Evolutionary conservation across 64 coral and sea anemone genomes (phyloP), one percentile per base, ranked within the genome.

Genomic region (Dendronephthya gigantea): DNA sequence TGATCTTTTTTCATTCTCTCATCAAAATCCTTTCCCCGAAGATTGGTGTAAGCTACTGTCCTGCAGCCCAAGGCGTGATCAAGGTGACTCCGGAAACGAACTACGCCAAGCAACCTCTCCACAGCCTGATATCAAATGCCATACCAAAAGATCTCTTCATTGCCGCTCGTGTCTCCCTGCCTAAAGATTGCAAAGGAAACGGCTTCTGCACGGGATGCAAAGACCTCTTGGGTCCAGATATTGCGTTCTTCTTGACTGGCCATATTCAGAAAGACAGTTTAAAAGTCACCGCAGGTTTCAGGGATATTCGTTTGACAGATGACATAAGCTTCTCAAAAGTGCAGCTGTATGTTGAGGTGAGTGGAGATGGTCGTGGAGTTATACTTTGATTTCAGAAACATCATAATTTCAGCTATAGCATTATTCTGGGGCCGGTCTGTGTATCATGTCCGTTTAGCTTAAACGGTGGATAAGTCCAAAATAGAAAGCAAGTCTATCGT

Each of bases 101-200:
- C 35, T 97, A 93, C 81, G 86, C 94, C 2, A 97, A 97, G 79
- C 91, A 97, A 37, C 94, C 94, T 7, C 84, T 97, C 0, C 59
- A 93, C 0, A 93, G 89, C 39, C 82, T 83, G 35, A 74, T 88
- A 31, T 39, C 29, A 0, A 15, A 34, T 11, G 23, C 51, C 3
- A 82, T 98, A 9, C 90, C 87, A 29, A 87, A 91, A 84, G 95
- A 92, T 1, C 90, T 98, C 1, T 91, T 89, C n/a, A 89, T 91
- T 13, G 95, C 82, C 31, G 95, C 92, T 10, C 95, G 91, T 62
- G 51, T 98, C 1, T 85, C 90, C 83, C 58, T 98, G 1, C 95
- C 95, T 9, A 98, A 98, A 41, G 95, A 98, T 12, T 98, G 95
- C 50, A 87, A 90, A 19, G 72, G 72, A 15, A 39, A 79, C 15